Base-by-base conservation (phyloP, 2,888 invertebrate species). In the Caenorhabditis panamensis region DNA sequence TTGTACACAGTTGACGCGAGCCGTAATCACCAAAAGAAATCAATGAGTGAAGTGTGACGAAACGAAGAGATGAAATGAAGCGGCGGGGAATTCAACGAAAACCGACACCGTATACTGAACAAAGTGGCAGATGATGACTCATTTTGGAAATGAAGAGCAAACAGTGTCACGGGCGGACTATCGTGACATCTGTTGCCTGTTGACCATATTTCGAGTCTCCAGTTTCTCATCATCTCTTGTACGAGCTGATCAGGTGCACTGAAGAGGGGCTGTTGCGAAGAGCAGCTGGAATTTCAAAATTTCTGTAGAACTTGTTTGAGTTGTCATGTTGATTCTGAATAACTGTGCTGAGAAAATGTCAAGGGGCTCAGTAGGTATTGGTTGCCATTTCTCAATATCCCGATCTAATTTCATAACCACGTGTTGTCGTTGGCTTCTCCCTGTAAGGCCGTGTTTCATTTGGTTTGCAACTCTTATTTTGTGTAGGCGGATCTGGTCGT, bases 401-500 rank as follows among this genome's bases (percentile, higher is more conserved):
- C 58, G 58, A 58, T 68, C 59, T 58, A 68, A 68, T 68, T 68
- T 68, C 58, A 58, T 58, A 68, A 68, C 49, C 58, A 68, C 18
- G 47, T 18, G 18, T 18, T 51, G 61, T 51, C 49, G 51, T 69
- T 59, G 69, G 59, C 61, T 71, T 61, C 62, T 59, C 44, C 63
- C 72, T 63, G 72, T 72, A 72, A 49, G 63, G 63, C 47, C 36
- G 41, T 26, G 36, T 62, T 37, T 56, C 62, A 41, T 36, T 28
- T n/a, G 20, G 28, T 36, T 72, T 67, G 75, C 75, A 67, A 75
- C 75, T 59, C 41, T 56, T 71, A 58, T 72, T 36, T 49, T 47
- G 66, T 75, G 75, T 66, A 44, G 75, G 75, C 75, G 66, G 66
- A 75, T 66, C 66, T 75, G 61, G 66, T 41, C 53, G 75, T 66